phyloP scores from a whole-genome alignment of 2,113 vertebrate species.

The Nicator chloris region DNA sequence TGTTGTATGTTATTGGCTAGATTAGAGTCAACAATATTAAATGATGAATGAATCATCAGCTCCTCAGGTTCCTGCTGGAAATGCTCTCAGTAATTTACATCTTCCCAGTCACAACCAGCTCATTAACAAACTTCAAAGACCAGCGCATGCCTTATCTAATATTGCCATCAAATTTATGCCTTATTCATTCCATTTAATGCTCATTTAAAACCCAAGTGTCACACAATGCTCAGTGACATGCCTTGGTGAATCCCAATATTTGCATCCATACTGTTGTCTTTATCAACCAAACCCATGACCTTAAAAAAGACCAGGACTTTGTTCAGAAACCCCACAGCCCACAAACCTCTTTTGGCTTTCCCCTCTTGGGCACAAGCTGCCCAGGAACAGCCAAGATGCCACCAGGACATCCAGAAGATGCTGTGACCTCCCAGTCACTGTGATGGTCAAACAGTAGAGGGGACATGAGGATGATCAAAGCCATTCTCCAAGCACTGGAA shows the following conservation, averaged over 20 bases:
- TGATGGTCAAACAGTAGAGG: not conserved
- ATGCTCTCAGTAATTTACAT: conserved; percentile 3
- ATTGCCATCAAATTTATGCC: conserved; percentile 28
- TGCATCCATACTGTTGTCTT: not conserved
- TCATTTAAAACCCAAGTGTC: conserved; percentile 8
- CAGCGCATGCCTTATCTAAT: conserved; percentile 14
- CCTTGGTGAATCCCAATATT: not conserved
- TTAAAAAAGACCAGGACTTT: not conserved
- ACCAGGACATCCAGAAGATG: not conserved
- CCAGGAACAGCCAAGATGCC: not conserved
- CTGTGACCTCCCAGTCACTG: not conserved
- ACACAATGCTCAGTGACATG: not conserved
- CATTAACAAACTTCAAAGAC: conserved; percentile 41
- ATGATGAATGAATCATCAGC: conserved; percentile 41
- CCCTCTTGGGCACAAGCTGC: not conserved
- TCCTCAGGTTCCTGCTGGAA: conserved; percentile 46
- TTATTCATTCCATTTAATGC: not conserved
- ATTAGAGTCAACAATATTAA: conserved; percentile 47
- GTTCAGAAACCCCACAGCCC: not conserved
- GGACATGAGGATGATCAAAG: not conserved
- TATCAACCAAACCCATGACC: not conserved
- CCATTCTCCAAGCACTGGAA: not conserved
- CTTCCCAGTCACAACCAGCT: conserved; percentile 19
- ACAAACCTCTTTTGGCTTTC: not conserved
- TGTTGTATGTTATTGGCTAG: conserved; percentile 3